Evolutionary conservation across 2,888 invertebrate genomes (phyloP).

Genomic region (Limenitis camilla): DNA sequence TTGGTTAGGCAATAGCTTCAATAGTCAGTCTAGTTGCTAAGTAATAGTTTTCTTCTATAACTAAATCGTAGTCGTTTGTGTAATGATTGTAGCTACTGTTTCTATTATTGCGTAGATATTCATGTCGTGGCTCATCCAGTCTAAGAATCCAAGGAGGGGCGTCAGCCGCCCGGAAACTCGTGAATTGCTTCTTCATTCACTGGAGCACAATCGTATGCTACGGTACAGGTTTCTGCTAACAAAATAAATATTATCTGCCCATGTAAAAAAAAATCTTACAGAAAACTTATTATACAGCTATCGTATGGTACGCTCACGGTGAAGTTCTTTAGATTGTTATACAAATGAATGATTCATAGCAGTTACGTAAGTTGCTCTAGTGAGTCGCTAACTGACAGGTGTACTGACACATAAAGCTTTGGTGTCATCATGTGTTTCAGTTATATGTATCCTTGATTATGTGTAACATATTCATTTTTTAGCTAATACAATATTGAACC

Average conservation of each 20-base stretch:
- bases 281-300: too few species aligned
- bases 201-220: not conserved
- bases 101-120: constrained; percentile 22
- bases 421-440: not conserved
- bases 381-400: constrained; percentile 21
- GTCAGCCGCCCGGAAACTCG: constrained; percentile 26
- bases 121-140: constrained; percentile 14
- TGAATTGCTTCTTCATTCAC: constrained; percentile 27
- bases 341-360: constrained; percentile 21
- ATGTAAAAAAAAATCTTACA: too few species aligned
- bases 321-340: constrained; percentile 6
- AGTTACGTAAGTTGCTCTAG: constrained; percentile 16
- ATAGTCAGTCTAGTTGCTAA: not conserved
- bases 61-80: constrained; percentile 25
- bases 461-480: not conserved
- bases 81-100: constrained; percentile 37
- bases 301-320: not conserved
- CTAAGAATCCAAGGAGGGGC: constrained; percentile 24
- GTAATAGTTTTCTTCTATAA: not conserved
- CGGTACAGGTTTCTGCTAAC: too few species aligned
- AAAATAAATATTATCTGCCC: too few species aligned
- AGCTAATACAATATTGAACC: too few species aligned
- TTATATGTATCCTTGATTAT: not conserved
- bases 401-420: constrained; percentile 10
- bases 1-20: constrained; percentile 9